A percentile compares a stretch with the other conserved stretches of the same genome.
Conservation (phyloP, 2,113 vertebrate genomes). For the Chaenogobius annularis region DNA sequence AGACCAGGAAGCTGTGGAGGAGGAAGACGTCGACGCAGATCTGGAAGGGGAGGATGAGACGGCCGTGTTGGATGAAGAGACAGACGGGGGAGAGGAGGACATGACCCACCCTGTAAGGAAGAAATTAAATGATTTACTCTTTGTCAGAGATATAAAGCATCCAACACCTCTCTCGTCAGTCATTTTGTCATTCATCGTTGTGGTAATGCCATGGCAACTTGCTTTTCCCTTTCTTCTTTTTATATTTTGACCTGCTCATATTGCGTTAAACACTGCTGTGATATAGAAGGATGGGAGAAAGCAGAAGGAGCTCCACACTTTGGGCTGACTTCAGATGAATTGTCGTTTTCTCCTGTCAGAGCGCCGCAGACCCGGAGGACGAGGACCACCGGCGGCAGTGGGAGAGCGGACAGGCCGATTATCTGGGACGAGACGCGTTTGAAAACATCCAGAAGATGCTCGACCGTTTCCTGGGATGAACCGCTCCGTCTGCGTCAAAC, state of each 20-base stretch:
- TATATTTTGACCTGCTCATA: too few species aligned
- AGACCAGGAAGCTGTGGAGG: not conserved
- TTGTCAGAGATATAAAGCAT: too few species aligned
- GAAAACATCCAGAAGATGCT: constrained; percentile 80
- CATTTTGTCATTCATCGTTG: too few species aligned
- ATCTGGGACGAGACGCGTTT: constrained; percentile 82
- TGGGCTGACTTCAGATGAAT: not conserved
- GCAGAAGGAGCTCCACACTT: too few species aligned
- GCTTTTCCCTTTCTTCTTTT: too few species aligned
- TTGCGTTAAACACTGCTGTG: not conserved
- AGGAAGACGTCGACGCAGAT: not conserved
- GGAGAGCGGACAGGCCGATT: constrained; percentile 84
- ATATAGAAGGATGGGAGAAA: not conserved
- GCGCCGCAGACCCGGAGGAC: constrained; percentile 35
- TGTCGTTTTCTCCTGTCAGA: constrained; percentile 10
- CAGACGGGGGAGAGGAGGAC: not conserved
- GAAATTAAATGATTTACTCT: too few species aligned
- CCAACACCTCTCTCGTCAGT: too few species aligned
- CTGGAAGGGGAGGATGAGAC: not conserved
- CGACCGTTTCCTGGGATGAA: constrained; percentile 80
- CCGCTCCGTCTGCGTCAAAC: too few species aligned
- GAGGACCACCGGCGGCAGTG: constrained; percentile 72
- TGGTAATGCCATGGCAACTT: too few species aligned
- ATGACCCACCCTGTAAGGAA: not conserved
- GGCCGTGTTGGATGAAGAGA: not conserved